Conservation (phyloP, 2,888 invertebrate species). For the Acanthococcus lagerstroemiae region DNA sequence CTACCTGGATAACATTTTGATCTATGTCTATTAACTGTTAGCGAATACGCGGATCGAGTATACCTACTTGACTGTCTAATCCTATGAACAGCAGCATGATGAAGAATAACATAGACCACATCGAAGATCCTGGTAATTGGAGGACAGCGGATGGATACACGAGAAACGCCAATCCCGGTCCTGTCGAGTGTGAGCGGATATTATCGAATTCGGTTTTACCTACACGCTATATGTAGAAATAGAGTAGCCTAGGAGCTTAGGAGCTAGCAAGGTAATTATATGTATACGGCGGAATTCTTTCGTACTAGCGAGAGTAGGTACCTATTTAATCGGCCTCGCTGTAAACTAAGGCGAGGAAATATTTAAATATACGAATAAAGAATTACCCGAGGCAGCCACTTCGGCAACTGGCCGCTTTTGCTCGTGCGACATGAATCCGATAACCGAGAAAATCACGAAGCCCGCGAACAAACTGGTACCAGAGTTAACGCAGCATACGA, state of each 20-base stretch:
- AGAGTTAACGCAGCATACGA: conserved; percentile 81
- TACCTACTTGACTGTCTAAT: conserved; percentile 60
- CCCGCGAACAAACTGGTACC: conserved; percentile 91
- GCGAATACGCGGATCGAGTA: neutral
- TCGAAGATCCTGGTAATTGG: conserved; percentile 76
- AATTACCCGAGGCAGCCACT: conserved; percentile 88
- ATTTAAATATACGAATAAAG: too few species aligned
- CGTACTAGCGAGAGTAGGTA: too few species aligned
- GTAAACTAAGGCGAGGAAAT: too few species aligned
- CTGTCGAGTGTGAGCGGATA: too few species aligned
- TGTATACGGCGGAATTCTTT: too few species aligned
- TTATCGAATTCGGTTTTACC: too few species aligned
- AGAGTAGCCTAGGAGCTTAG: too few species aligned
- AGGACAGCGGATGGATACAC: conserved; percentile 88
- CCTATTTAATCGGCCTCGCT: too few species aligned
- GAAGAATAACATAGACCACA: conserved; percentile 89
- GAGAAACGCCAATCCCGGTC: conserved; percentile 81
- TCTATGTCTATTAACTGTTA: too few species aligned
- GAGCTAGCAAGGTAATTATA: too few species aligned
- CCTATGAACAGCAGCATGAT: conserved; percentile 86
- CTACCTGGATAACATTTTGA: neutral
- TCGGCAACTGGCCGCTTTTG: conserved; percentile 84
- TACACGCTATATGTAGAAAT: too few species aligned
- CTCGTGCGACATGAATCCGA: conserved; percentile 90
- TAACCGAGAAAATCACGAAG: conserved; percentile 87